These are phyloP conservation scores for Megaceryle alcyon DNA, from an alignment of 2,797 vertebrate genomes.

Conservation along the genomic window DNA sequence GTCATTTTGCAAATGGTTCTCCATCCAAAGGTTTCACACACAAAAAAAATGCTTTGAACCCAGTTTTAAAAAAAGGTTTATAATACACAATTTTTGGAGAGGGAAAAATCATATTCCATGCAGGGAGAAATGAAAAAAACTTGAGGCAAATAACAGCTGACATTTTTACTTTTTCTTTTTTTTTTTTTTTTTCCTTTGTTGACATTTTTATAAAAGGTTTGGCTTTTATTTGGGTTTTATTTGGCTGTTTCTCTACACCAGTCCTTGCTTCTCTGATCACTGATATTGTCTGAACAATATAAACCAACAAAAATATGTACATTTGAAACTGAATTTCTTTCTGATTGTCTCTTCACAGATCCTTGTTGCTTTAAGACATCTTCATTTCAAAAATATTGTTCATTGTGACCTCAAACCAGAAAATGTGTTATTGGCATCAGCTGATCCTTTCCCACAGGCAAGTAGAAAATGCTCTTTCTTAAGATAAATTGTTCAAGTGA, in stretches of 20 bases:
- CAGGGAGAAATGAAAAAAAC: background rate
- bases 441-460: constrained; percentile 95
- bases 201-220: background rate
- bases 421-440: constrained; percentile 92
- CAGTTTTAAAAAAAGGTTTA: background rate
- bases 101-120: background rate
- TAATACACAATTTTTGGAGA: background rate
- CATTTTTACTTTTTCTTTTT: background rate
- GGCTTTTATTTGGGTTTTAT: background rate
- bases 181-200: background rate
- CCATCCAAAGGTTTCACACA: background rate
- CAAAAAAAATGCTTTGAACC: background rate
- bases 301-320: background rate
- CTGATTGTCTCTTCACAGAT: constrained; percentile 82
- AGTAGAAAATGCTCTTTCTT: constrained; percentile 54
- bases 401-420: constrained; percentile 98
- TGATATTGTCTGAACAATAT: background rate
- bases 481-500: background rate
- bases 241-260: background rate
- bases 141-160: background rate
- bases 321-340: background rate
- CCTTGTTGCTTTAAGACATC: constrained; percentile 93
- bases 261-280: background rate
- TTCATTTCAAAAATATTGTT: constrained; percentile 98
- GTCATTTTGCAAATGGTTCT: background rate